Evolutionary conservation across 2,888 invertebrate genomes (phyloP), one percentile per base, ranked within the genome.

Genomic region (Drosophila nigritarsus): DNA sequence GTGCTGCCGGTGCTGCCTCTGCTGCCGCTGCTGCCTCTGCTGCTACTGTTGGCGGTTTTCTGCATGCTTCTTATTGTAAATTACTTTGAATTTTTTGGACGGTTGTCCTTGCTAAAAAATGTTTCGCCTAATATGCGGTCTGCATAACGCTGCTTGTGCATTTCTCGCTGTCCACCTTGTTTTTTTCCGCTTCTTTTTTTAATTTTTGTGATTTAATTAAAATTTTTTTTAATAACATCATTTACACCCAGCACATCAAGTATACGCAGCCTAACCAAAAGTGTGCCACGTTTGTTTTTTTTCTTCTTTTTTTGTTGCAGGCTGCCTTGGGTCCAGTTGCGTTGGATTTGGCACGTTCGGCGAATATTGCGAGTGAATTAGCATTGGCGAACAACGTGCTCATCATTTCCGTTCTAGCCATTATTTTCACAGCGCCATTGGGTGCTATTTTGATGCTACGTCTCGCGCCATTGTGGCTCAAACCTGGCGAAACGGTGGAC

Each of bases 271-370:
- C 54, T 51, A 50, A 53, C 18, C 36, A 38, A 61, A 58, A 54
- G 38, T 42, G 45, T 49, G n/a, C 34, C 27, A 68, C 55, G 71
- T 64, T 51, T 55, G 5, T 20, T 15, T 48, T 55, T 51, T 34
- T 45, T 61, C n/a, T n/a, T 34, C 36, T 49, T 61, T n/a, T 36
- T 36, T 42, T 13, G 40, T 45, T 62, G 49, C 54, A 96, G 95
- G 96, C 96, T 64, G 95, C 95, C 4, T 91, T 96, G 60, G 96
- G 95, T 24, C 95, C 96, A 24, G 94, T 95, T 77, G 95, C 95
- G 11, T 92, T 95, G 79, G 95, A 95, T 83, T 91, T 94, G 82
- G 94, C 94, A 70, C 91, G 95, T 90, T 58, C 91, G 34, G 83
- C 86, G 65, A 75, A 51, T 8, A 90, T 87, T 55, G 82, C 90